phyloP scores from a whole-genome alignment of 2,888 invertebrate genomes.

The Eupsilia transversa region DNA sequence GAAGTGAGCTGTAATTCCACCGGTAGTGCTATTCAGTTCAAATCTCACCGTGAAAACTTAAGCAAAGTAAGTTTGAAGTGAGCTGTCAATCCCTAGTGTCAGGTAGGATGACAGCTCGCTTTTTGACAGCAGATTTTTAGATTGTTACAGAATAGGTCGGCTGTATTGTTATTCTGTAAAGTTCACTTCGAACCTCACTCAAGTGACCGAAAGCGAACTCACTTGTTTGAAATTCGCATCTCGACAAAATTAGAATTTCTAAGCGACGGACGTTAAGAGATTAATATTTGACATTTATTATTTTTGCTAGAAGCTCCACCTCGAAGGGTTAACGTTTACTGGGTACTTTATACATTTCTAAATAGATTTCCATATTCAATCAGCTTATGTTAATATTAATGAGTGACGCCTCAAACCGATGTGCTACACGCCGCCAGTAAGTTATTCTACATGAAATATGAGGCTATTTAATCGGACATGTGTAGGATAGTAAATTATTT shows the following conservation, averaged over 20 bases:
- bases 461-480: constrained; percentile 12
- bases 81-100: background rate
- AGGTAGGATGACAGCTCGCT: background rate
- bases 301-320: too few species aligned
- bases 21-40: too few species aligned
- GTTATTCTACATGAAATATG: constrained; percentile 37
- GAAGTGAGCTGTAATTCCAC: background rate
- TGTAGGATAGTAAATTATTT: constrained; percentile 27
- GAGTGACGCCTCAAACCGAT: constrained; percentile 3
- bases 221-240: background rate
- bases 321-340: background rate
- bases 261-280: background rate
- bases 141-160: background rate
- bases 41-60: too few species aligned
- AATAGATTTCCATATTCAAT: constrained; percentile 53
- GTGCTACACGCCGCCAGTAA: constrained; percentile 20
- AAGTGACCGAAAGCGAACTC: background rate
- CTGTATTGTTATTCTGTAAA: background rate
- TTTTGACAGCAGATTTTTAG: background rate
- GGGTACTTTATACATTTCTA: constrained; percentile 3
- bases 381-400: constrained; percentile 46
- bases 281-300: background rate
- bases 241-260: background rate
- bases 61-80: background rate
- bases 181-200: background rate